phyloP scores from a whole-genome alignment of 2,888 invertebrate genomes.

The Peribatodes rhomboidaria region DNA sequence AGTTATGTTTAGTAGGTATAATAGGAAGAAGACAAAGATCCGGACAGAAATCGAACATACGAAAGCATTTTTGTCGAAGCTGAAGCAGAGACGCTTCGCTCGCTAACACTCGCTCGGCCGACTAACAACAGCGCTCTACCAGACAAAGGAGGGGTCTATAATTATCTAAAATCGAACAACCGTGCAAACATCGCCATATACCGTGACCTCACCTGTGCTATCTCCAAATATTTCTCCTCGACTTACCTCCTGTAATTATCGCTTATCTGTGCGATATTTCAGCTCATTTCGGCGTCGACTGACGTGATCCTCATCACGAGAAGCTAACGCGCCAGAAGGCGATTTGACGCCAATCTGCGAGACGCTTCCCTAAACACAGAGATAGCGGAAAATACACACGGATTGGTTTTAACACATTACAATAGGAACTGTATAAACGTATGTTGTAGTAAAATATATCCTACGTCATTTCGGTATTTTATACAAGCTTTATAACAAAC shows the following conservation, averaged over 20 bases:
- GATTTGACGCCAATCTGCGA: constrained; percentile 64
- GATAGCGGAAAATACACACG: not conserved
- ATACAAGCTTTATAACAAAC: too few relatives aligned
- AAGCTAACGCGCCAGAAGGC: constrained; percentile 54
- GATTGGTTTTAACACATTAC: not conserved
- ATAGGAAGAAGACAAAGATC: too few relatives aligned
- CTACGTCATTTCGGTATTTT: too few relatives aligned
- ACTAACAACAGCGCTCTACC: too few relatives aligned
- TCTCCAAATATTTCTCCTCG: constrained; percentile 3
- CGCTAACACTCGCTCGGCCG: too few relatives aligned
- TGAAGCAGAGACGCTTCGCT: too few relatives aligned
- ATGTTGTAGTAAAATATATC: too few relatives aligned
- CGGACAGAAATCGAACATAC: too few relatives aligned
- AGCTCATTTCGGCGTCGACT: constrained; percentile 27
- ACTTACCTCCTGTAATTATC: constrained; percentile 20
- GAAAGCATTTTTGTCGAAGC: too few relatives aligned
- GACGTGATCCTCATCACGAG: constrained; percentile 24
- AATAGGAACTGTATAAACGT: not conserved
- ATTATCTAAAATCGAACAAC: too few relatives aligned
- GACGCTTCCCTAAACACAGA: constrained; percentile 55
- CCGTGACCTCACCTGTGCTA: not conserved
- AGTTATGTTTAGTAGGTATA: too few relatives aligned
- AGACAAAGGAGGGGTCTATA: too few relatives aligned
- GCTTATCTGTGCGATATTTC: constrained; percentile 30
- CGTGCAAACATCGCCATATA: not conserved